Base-by-base conservation (phyloP, 2,888 invertebrate species). In the Xestobium rufovillosum region DNA sequence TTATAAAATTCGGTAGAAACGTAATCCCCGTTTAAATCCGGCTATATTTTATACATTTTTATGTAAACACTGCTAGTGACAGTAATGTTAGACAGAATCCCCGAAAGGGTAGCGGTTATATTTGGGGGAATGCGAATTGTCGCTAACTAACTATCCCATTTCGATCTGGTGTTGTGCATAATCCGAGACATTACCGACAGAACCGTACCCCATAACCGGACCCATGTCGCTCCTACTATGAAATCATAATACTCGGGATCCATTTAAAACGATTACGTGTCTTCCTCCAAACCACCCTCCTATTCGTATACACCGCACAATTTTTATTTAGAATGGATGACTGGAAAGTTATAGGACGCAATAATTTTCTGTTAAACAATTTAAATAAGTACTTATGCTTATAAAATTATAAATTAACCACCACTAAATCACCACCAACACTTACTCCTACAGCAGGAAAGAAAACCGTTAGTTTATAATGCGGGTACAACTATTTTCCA, bases 61-160 rank as follows among this genome's bases (percentile, higher is more conserved):
- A 63, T 63, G 63, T 60, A 61, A 60, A 63, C 60, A 59, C 52
- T 63, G 63, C 42, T 55, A 49, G 50, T 63, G 63, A 62, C 64
- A 64, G 60, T 63, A 57, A 64, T 63, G 60, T 58, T 50, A 47
- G 53, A 57, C 47, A 49, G 50, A 49, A 52, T 55, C 56, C 55
- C 54, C 45, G 59, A 64, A 63, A 62, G 64, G 62, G 63, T 63
- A 62, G 61, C 59, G 60, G 53, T 57, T 53, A 49, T 47, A 52
- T 57, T 56, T 58, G 56, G 62, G 63, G 61, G 64, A 64, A 63
- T 64, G 62, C 60, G 62, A 63, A 64, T 64, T 60, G 63, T 61
- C 62, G 61, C 64, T 64, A 64, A 64, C 64, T 64, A 64, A 64
- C 63, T 63, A 64, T 61, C 55, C 60, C 55, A 60, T 61, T 63